phyloP scores from a whole-genome alignment of 2,888 invertebrate genomes.

The Erebia palarica region DNA sequence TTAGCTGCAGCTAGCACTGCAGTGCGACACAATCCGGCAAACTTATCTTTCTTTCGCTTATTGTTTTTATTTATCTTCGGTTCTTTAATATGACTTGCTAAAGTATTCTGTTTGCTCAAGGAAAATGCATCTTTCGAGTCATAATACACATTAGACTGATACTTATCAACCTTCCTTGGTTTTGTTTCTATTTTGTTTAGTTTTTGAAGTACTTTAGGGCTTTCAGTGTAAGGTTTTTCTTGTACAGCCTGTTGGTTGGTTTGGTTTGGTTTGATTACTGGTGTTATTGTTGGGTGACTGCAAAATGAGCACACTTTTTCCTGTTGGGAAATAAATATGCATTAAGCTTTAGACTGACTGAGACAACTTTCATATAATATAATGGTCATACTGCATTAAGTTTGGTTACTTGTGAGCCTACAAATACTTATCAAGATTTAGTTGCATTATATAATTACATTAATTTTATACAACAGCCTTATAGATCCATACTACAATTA shows the following conservation, averaged over 20 bases:
- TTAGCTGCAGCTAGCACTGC: constrained; percentile 69
- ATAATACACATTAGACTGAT: constrained; percentile 60
- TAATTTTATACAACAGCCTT: too few relatives aligned
- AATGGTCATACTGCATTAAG: not conserved
- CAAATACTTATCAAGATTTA: too few relatives aligned
- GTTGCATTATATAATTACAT: too few relatives aligned
- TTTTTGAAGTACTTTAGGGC: constrained; percentile 1
- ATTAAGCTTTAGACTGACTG: too few relatives aligned
- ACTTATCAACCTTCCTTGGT: constrained; percentile 12
- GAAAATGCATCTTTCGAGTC: constrained; percentile 66
- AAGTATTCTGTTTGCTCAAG: constrained; percentile 56
- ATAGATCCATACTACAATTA: too few relatives aligned
- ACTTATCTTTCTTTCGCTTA: constrained; percentile 74
- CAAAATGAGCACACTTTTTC: constrained; percentile 66
- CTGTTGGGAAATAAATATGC: constrained; percentile 44
- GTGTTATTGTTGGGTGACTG: constrained; percentile 50
- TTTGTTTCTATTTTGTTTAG: constrained; percentile 24
- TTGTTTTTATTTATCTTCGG: constrained; percentile 69
- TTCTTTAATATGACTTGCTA: constrained; percentile 50
- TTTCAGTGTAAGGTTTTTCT: constrained; percentile 11
- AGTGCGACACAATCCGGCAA: constrained; percentile 70
- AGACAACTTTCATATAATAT: too few relatives aligned
- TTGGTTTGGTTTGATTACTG: constrained; percentile 52
- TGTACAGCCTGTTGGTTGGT: constrained; percentile 18
- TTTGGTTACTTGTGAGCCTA: not conserved